These are phyloP conservation scores for Bettongia penicillata DNA, from an alignment of 2,113 vertebrate species.

Conservation along the genomic window DNA sequence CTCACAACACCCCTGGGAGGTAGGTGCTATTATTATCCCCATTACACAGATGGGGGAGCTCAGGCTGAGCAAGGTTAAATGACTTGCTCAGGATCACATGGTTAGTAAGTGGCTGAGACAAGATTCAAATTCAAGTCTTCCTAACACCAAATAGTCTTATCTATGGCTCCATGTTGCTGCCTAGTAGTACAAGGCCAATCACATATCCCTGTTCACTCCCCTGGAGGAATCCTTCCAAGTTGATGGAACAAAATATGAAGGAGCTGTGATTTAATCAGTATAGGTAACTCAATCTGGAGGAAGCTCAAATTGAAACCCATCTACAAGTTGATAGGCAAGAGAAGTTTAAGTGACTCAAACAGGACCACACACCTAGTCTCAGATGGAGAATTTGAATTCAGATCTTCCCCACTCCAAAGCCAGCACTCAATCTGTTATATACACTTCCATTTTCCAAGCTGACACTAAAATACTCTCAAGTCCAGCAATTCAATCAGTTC, in stretches of 20 bases:
- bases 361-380: background rate
- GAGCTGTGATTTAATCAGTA: background rate
- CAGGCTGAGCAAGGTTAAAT: background rate
- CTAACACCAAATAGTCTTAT: background rate
- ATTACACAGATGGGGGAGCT: background rate
- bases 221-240: background rate
- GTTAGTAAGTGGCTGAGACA: background rate
- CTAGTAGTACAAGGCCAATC: background rate
- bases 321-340: background rate
- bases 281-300: background rate
- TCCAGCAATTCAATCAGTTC: background rate
- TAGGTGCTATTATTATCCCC: background rate
- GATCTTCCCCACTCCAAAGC: background rate
- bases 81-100: background rate
- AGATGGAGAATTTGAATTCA: background rate
- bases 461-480: background rate
- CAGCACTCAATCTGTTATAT: background rate
- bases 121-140: background rate
- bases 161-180: background rate
- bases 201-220: background rate
- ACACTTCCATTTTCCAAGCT: background rate
- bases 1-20: background rate
- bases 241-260: background rate
- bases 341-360: background rate
- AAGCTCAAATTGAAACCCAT: background rate